Evolutionary conservation across 1,140 invertebrate species (phyloP).

Genomic region (Aphelinus atriplicis): DNA sequence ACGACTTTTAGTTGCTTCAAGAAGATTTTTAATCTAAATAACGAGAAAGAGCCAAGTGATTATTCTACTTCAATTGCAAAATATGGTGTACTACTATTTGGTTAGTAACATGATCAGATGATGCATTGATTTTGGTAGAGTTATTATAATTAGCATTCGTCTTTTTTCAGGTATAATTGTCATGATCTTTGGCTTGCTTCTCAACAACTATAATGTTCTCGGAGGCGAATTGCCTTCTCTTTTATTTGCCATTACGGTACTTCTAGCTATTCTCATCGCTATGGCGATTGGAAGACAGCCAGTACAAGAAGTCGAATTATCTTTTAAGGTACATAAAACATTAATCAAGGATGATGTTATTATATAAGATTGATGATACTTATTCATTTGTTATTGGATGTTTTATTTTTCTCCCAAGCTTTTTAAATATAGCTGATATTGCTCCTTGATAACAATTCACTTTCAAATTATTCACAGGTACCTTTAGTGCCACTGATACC

Average conservation of each 20-base stretch:
- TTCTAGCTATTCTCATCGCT: slow-evolving; percentile 58
- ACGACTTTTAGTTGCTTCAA: slow-evolving; percentile 52
- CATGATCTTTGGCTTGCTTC: slow-evolving; percentile 41
- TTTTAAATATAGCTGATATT: slow-evolving; percentile 20
- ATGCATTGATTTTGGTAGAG: not conserved
- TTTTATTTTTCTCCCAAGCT: not conserved
- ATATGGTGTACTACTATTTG: slow-evolving; percentile 67
- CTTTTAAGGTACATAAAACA: slow-evolving; percentile 62
- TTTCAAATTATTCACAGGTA: slow-evolving; percentile 70
- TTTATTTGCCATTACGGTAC: slow-evolving; percentile 46
- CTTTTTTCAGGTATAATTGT: slow-evolving; percentile 53
- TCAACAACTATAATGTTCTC: slow-evolving; percentile 28
- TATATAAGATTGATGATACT: not conserved
- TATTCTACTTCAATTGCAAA: slow-evolving; percentile 71
- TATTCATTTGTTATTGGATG: too few relatives aligned
- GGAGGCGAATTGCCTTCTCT: not conserved
- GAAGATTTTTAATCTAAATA: slow-evolving; percentile 70
- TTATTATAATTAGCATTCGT: not conserved
- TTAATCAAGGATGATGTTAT: not conserved
- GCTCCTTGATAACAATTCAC: slow-evolving; percentile 32
- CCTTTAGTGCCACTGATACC: slow-evolving; percentile 88
- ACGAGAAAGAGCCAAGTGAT: slow-evolving; percentile 67
- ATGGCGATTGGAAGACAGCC: slow-evolving; percentile 64
- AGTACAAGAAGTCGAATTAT: slow-evolving; percentile 54
- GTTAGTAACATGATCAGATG: slow-evolving; percentile 58